These are phyloP conservation scores for Brenthis hecate DNA, from an alignment of 2,888 invertebrate genomes.

Conservation along the genomic window DNA sequence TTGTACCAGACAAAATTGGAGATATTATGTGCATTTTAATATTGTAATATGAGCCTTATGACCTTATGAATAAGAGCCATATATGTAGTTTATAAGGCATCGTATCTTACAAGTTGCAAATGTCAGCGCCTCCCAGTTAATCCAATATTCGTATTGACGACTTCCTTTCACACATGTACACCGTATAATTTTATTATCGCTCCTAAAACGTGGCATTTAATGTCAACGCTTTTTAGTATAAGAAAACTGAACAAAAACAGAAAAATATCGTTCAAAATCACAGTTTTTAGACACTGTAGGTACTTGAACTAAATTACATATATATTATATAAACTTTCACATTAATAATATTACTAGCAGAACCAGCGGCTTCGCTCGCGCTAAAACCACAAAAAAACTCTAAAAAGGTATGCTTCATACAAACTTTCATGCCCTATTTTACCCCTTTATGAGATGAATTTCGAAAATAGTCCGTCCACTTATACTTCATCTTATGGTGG, in stretches of 20 bases:
- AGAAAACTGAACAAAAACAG: slow-evolving; percentile 11
- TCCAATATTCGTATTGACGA: slow-evolving; percentile 32
- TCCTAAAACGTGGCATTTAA: slow-evolving; percentile 25
- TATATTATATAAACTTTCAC: too few species aligned
- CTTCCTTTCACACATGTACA: slow-evolving; percentile 24
- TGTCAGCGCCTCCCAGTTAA: slow-evolving; percentile 24
- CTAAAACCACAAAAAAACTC: too few species aligned
- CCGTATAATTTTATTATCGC: slow-evolving; percentile 28
- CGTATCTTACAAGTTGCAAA: slow-evolving; percentile 16
- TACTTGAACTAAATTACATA: background rate
- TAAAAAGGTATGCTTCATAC: too few species aligned
- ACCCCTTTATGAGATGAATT: too few species aligned
- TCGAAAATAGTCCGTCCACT: too few species aligned
- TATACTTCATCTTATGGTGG: too few species aligned
- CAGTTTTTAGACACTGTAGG: background rate
- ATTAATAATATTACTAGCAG: too few species aligned
- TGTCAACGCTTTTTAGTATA: slow-evolving; percentile 11
- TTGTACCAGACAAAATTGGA: slow-evolving; percentile 16
- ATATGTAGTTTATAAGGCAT: background rate
- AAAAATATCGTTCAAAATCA: slow-evolving; percentile 1
- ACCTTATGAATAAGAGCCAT: background rate
- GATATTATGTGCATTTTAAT: slow-evolving; percentile 2
- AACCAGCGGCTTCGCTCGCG: too few species aligned
- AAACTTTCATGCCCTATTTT: too few species aligned
- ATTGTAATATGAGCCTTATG: slow-evolving; percentile 17